Percentiles rank a stretch among this genome's conserved stretches.
phyloP scores from a whole-genome alignment of 2,888 invertebrate genomes.

The Lycia hirtaria region DNA sequence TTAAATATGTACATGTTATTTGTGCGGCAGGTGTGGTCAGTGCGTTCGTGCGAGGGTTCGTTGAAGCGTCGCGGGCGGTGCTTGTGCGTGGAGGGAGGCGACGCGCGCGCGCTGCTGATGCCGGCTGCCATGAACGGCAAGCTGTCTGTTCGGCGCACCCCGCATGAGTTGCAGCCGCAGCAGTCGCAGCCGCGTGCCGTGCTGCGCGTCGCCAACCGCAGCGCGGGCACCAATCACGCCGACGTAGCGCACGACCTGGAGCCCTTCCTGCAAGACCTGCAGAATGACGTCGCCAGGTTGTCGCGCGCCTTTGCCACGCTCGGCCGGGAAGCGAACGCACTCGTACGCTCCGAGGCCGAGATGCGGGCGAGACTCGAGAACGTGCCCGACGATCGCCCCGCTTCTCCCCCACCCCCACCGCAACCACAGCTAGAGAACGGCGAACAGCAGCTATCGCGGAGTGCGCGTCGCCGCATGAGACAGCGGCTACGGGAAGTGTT shows the following conservation, averaged over 20 bases:
- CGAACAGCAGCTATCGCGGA: conserved; percentile 56
- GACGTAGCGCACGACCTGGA: conserved; percentile 56
- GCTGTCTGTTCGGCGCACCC: conserved; percentile 67
- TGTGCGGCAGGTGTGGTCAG: conserved; percentile 71
- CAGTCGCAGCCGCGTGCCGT: conserved; percentile 73
- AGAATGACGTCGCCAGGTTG: conserved; percentile 68
- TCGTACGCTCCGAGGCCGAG: conserved; percentile 62
- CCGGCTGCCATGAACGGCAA: conserved; percentile 65
- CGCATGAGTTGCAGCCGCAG: conserved; percentile 58
- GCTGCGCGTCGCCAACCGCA: conserved; percentile 73
- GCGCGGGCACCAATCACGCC: conserved; percentile 44
- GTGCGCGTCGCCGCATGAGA: conserved; percentile 71
- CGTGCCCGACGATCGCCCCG: conserved; percentile 27
- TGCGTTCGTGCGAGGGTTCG: conserved; percentile 76
- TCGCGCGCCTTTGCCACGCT: conserved; percentile 70
- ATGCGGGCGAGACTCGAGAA: conserved; percentile 57
- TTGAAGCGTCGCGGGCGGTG: conserved; percentile 74
- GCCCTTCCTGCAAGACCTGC: conserved; percentile 68
- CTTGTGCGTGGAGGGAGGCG: conserved; percentile 61
- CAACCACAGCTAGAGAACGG: conserved; percentile 28
- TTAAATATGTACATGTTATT: neutral
- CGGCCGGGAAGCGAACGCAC: conserved; percentile 64
- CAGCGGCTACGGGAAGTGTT: conserved; percentile 65
- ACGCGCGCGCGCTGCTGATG: conserved; percentile 66
- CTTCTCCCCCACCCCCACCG: no score